Evolutionary conservation across 2,888 invertebrate genomes (phyloP).

Genomic region (Hyppa rectilinea): DNA sequence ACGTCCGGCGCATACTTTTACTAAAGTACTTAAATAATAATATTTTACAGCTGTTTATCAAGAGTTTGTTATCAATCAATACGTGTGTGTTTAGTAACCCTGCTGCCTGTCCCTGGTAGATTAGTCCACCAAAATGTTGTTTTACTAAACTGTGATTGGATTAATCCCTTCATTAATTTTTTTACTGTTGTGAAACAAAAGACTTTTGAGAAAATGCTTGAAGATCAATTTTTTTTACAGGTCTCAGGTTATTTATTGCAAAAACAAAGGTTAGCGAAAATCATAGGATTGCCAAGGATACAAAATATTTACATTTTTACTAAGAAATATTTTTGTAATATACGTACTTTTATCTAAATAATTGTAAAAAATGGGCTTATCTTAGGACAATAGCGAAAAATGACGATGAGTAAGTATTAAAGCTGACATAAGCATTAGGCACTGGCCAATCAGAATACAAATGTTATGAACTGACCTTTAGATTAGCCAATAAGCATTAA

Average conservation of each 20-base stretch:
- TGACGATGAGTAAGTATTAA: background rate
- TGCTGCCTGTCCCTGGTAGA: background rate
- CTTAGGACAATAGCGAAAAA: background rate
- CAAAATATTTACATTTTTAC: no score
- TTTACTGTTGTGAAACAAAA: background rate
- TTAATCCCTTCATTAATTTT: background rate
- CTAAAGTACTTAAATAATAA: background rate
- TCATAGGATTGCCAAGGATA: background rate
- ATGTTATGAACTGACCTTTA: background rate
- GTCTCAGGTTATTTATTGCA: background rate
- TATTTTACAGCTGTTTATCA: background rate
- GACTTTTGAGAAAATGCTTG: background rate
- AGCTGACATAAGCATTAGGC: background rate
- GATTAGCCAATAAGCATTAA: background rate
- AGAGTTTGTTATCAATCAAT: background rate
- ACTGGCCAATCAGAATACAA: background rate
- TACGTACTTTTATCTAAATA: background rate
- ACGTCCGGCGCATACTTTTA: background rate
- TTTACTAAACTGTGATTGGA: background rate
- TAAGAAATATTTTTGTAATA: background rate
- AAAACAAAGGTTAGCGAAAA: background rate
- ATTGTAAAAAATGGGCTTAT: background rate
- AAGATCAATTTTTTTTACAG: background rate
- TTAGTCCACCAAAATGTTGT: background rate
- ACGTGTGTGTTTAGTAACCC: background rate